A percentile compares a stretch with the other conserved stretches of the same genome.
Evolutionary conservation across 2,113 vertebrate genomes (phyloP).

Genomic region (Stigmatopora nigra): DNA sequence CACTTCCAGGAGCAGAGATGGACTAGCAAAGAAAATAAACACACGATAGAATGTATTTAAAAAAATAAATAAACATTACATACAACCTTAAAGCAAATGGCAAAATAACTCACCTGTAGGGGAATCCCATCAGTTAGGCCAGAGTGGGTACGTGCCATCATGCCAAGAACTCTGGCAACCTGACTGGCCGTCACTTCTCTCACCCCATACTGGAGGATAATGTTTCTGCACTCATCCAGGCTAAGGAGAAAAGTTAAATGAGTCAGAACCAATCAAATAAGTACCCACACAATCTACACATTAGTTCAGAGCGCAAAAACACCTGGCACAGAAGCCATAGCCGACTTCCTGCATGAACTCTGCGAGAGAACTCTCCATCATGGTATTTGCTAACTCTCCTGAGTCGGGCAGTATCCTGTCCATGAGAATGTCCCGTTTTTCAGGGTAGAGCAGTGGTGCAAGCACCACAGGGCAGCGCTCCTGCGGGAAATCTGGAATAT

Average conservation of each 20-base stretch:
- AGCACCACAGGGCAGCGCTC: constrained; percentile 99
- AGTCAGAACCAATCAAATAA: not conserved
- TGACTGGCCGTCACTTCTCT: constrained; percentile 95
- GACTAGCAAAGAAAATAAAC: constrained; percentile 65
- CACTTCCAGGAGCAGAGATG: constrained; percentile 92
- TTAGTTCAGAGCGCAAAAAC: not conserved
- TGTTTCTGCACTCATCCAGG: constrained; percentile 95
- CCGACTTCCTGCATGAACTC: constrained; percentile 99
- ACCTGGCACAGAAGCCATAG: constrained; percentile 98
- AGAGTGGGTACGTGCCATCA: constrained; percentile 98
- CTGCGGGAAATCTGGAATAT: constrained; percentile 90
- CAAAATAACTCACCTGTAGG: constrained; percentile 75
- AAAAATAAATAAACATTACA: too few relatives aligned
- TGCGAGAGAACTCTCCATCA: constrained; percentile 99
- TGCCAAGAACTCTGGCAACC: constrained; percentile 94
- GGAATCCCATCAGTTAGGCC: constrained; percentile 91
- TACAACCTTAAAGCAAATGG: not conserved
- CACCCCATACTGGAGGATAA: constrained; percentile 93
- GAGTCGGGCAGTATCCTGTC: constrained; percentile 99
- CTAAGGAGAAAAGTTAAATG: constrained; percentile 54
- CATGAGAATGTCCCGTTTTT: constrained; percentile 99
- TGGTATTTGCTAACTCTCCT: constrained; percentile 98
- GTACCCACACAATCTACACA: not conserved
- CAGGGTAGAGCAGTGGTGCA: constrained; percentile 99
- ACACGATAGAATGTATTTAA: not conserved